phyloP scores from a whole-genome alignment of 2,888 invertebrate genomes.

The Harmothoe impar region DNA sequence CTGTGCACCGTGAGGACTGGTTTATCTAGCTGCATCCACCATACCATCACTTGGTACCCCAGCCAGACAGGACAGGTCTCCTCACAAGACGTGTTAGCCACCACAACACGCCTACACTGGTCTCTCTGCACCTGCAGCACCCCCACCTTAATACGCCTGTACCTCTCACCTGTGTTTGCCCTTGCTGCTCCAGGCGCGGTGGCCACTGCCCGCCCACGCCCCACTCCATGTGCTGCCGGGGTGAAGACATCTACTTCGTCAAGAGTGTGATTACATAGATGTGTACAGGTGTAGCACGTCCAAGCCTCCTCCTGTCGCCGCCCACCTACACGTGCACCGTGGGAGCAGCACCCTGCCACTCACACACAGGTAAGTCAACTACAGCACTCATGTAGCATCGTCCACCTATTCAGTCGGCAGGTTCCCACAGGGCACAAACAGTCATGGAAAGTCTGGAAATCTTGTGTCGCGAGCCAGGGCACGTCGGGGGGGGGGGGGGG shows the following conservation, averaged over 20 bases:
- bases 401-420: too few species aligned
- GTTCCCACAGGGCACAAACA: too few species aligned
- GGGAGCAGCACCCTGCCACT: not conserved
- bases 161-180: not conserved
- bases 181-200: not conserved
- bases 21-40: not conserved
- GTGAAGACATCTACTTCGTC: conserved; percentile 47
- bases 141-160: too few species aligned
- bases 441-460: too few species aligned
- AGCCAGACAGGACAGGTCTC: not conserved
- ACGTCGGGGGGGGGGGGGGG: too few species aligned
- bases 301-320: not conserved
- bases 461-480: too few species aligned
- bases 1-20: too few species aligned
- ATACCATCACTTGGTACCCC: not conserved
- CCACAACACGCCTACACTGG: not conserved
- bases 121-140: not conserved
- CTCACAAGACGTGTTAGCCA: not conserved
- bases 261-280: conserved; percentile 55
- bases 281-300: not conserved
- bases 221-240: conserved; percentile 18
- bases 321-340: not conserved
- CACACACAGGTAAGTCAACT: too few species aligned
- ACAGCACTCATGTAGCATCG: too few species aligned
- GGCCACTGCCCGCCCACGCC: not conserved